Evolutionary conservation across 2,888 invertebrate genomes (phyloP).

Genomic region (Drosophila kambysellisi): DNA sequence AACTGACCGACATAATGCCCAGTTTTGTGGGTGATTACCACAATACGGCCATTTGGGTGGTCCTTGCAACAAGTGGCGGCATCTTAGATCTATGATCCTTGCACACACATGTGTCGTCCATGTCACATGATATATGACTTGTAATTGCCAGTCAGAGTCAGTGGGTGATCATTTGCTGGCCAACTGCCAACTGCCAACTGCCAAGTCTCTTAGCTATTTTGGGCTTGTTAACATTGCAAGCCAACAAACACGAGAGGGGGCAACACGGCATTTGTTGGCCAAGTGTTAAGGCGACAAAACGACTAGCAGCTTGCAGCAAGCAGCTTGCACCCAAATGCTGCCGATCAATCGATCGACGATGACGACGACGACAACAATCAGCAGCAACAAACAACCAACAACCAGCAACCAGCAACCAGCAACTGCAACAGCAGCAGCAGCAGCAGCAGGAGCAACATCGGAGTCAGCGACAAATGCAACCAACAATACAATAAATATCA

Average conservation of each 20-base stretch:
- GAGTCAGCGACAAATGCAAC: slow-evolving; percentile 63
- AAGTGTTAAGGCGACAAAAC: slow-evolving; percentile 70
- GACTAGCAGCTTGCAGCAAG: slow-evolving; percentile 49
- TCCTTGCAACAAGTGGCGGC: slow-evolving; percentile 62
- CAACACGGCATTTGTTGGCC: slow-evolving; percentile 18
- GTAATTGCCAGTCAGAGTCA: slow-evolving; percentile 63
- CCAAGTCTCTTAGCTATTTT: slow-evolving; percentile 31
- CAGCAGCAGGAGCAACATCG: slow-evolving; percentile 17
- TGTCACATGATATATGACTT: slow-evolving; percentile 66
- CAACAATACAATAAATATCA: slow-evolving; percentile 81
- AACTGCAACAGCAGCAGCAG: neutral
- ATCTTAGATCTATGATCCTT: slow-evolving; percentile 48
- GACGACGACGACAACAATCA: slow-evolving; percentile 61
- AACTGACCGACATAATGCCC: slow-evolving; percentile 81
- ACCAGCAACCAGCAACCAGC: slow-evolving; percentile 42
- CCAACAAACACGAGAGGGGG: slow-evolving; percentile 24
- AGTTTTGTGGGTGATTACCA: slow-evolving; percentile 79
- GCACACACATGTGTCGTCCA: slow-evolving; percentile 54
- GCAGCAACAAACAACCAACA: slow-evolving; percentile 68
- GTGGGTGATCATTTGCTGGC: slow-evolving; percentile 41
- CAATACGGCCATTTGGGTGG: slow-evolving; percentile 59
- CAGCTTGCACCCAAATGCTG: slow-evolving; percentile 7
- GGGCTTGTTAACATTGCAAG: slow-evolving; percentile 49
- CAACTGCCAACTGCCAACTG: neutral
- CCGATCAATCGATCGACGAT: slow-evolving; percentile 64